Evolutionary conservation across 2,797 vertebrate genomes (phyloP).

Genomic region (Hapalemur alaotrensis): DNA sequence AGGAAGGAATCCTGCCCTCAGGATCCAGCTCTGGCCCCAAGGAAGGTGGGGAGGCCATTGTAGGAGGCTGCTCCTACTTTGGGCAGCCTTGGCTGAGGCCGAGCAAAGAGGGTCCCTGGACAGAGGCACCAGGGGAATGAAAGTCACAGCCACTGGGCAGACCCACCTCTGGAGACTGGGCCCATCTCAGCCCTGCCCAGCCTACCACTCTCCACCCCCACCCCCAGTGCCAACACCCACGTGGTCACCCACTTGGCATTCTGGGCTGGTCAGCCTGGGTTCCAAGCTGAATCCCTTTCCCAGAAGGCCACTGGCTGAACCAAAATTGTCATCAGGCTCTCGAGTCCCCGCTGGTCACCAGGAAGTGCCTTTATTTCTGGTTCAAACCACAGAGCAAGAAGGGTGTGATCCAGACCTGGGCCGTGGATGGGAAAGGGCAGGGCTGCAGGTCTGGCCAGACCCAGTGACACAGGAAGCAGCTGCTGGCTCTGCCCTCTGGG

Average conservation of each 20-base stretch:
- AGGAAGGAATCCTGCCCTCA: background rate
- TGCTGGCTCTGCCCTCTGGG: background rate
- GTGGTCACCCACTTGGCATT: background rate
- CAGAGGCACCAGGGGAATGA: background rate
- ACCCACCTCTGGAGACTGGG: background rate
- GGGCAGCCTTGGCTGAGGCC: background rate
- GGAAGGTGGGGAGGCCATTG: background rate
- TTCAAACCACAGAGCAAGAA: background rate
- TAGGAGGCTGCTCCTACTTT: background rate
- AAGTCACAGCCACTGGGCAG: background rate
- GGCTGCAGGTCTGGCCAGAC: background rate
- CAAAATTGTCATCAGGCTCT: background rate
- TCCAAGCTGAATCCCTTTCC: background rate
- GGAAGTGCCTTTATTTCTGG: slow-evolving; percentile 63
- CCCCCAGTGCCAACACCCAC: background rate
- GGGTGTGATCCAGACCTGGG: background rate
- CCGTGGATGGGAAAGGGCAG: fast-evolving
- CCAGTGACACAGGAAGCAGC: background rate
- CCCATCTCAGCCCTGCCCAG: background rate
- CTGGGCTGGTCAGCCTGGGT: background rate
- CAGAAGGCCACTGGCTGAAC: background rate
- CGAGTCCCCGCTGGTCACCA: background rate
- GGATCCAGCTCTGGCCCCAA: background rate
- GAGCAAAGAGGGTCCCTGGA: background rate
- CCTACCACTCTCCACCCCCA: too few species aligned